Base-by-base conservation (phyloP, 2,797 vertebrate species). In the Staurois parvus region DNA sequence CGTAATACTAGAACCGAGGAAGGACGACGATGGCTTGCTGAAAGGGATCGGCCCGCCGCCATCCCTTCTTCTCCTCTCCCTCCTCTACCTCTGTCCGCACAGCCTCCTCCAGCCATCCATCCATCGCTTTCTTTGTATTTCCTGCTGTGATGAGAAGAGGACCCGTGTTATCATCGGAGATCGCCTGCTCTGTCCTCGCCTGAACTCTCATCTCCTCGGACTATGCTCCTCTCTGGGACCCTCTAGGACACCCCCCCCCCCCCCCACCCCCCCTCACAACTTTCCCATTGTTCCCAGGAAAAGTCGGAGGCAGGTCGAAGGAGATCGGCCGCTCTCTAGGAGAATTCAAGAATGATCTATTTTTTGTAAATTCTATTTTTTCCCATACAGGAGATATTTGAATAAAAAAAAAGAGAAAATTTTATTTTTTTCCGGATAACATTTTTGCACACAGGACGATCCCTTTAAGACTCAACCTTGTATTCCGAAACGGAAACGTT, bases 11-110 rank as follows among this genome's bases (percentile, higher is more conserved):
- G 37, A 91, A 92, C 90, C 89, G 90, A 92, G 83, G 91, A 92
- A 93, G 94, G 37, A 37, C 37, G 37, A 95, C 93, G 95, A 95
- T 96, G 95, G 93, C 94, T 93, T 94, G 95, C 94, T 96, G 95
- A 96, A 94, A 89, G 95, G 96, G 94, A 95, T 92, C 94, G 96
- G 96, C 93, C 93, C 94, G 90, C 91, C 93, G 93, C 94, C 88
- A 92, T 94, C 94, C 91, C 94, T 77, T 91, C 90, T 45, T 40
- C 30, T 78, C 45, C 29, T 78, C 28, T 66, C 84, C 45, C 87
- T 62, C 82, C 45, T 32, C 32, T 89, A 24, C 86, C 88, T 88
- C 89, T 45, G 19, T 52, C 15, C 12, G 21, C 34, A 42, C 15
- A 52, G 26, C 30, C 10, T 29, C 56, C n/a, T 9, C 37, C 37